Evolutionary conservation across 2,797 vertebrate genomes (phyloP).

Genomic region (Amazona ochrocephala): DNA sequence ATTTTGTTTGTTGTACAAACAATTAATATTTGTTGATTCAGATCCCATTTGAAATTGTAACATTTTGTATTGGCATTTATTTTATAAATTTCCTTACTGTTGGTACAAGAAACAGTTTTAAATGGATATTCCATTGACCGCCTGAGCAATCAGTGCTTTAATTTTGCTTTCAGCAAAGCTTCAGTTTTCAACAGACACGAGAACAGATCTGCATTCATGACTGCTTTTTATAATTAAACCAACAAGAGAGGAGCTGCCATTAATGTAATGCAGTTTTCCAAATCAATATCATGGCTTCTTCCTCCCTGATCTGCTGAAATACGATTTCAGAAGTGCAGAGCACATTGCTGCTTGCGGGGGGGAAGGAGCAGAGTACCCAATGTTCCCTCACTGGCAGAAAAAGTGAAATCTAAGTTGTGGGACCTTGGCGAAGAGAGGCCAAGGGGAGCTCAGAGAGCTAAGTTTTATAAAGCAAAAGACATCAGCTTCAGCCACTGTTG

Average conservation of each 20-base stretch:
- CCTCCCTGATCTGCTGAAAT: constrained; percentile 27
- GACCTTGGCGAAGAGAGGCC: background rate
- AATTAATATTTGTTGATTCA: background rate
- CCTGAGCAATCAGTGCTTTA: background rate
- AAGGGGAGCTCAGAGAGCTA: background rate
- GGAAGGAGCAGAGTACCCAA: background rate
- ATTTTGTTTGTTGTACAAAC: background rate
- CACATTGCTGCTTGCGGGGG: background rate
- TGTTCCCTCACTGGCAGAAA: background rate
- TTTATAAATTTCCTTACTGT: background rate
- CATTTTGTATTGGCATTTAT: background rate
- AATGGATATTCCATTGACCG: background rate
- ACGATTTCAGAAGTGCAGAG: constrained; percentile 26
- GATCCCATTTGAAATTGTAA: background rate
- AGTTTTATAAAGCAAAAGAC: background rate
- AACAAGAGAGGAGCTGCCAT: constrained; percentile 26
- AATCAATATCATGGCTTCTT: constrained; percentile 55
- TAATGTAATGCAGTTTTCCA: constrained; percentile 57
- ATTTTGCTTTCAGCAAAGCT: constrained; percentile 17
- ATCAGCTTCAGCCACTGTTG: background rate
- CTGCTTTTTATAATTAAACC: constrained; percentile 44
- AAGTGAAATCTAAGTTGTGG: background rate
- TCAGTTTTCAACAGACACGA: constrained; percentile 24
- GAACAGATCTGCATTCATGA: constrained; percentile 20
- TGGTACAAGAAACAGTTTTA: background rate